phyloP scores from a whole-genome alignment of 2,888 invertebrate genomes.

The Rhimphoctona megacephalus region DNA sequence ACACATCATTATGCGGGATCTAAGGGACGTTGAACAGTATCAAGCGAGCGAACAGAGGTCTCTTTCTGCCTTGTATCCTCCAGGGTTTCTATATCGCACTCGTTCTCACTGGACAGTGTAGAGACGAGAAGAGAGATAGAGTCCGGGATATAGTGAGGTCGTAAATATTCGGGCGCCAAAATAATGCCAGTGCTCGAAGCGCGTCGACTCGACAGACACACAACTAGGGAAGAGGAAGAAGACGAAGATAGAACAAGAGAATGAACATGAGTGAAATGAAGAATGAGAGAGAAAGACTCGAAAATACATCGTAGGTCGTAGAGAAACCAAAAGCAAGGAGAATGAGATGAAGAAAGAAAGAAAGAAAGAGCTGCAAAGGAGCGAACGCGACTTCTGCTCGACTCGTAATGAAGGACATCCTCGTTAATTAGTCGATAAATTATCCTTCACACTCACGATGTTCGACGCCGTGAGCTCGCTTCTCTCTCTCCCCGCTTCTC shows the following conservation, averaged over 20 bases:
- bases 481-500: constrained; percentile 65
- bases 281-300: constrained; percentile 36
- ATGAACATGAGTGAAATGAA: constrained; percentile 25
- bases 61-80: constrained; percentile 7
- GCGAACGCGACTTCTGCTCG: constrained; percentile 77
- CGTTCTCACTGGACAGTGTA: constrained; percentile 36
- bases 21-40: constrained; percentile 70
- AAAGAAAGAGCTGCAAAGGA: constrained; percentile 59
- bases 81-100: constrained; percentile 22
- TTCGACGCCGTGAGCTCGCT: constrained; percentile 75
- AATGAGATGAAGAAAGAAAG: constrained; percentile 50
- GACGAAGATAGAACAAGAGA: constrained; percentile 40
- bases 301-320: constrained; percentile 57
- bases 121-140: constrained; percentile 64
- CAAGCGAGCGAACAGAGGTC: constrained; percentile 29
- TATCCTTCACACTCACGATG: constrained; percentile 81
- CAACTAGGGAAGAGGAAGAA: constrained; percentile 44
- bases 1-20: constrained; percentile 81
- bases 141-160: constrained; percentile 78
- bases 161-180: constrained; percentile 83
- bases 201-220: constrained; percentile 72
- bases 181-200: constrained; percentile 81
- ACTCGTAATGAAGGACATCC: constrained; percentile 84
- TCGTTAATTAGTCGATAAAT: constrained; percentile 85
- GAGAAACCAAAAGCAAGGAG: constrained; percentile 35